Conservation (phyloP, 2,888 invertebrate species). For the Amphipoea oculea region DNA sequence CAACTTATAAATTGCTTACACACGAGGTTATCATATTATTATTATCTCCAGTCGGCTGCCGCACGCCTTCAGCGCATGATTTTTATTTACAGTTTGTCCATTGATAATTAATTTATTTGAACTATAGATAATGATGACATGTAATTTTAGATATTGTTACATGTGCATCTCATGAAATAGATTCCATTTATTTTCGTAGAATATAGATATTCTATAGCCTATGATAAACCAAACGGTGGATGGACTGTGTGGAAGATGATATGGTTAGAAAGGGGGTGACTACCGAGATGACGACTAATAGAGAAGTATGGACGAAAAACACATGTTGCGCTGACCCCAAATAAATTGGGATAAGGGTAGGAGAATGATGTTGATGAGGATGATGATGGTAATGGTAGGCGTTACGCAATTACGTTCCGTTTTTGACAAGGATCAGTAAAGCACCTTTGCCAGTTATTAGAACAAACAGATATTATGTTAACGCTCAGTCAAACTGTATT, state of each 20-base stretch:
- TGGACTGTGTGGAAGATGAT: background rate
- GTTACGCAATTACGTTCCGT: too few relatives aligned
- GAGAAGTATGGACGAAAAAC: too few relatives aligned
- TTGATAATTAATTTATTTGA: conserved; percentile 59
- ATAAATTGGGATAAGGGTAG: too few relatives aligned
- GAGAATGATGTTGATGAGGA: background rate
- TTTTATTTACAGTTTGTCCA: conserved; percentile 48
- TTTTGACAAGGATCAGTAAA: background rate
- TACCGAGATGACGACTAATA: background rate
- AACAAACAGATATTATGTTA: background rate
- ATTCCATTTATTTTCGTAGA: conserved; percentile 21
- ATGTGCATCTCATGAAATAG: conserved; percentile 45
- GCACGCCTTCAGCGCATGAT: conserved; percentile 62
- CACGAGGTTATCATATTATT: conserved; percentile 61
- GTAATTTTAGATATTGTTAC: conserved; percentile 54
- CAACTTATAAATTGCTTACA: conserved; percentile 31
- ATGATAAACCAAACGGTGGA: background rate
- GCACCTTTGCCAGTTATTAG: background rate
- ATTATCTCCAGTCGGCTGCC: conserved; percentile 27
- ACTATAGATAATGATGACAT: conserved; percentile 50
- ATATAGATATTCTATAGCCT: background rate
- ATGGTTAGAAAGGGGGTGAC: background rate
- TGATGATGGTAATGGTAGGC: background rate
- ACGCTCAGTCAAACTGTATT: background rate
- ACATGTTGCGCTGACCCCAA: too few relatives aligned